These are phyloP conservation scores for Hemicentrotus pulcherrimus DNA, from an alignment of 35 echinoderm and acorn worm genomes.

Conservation along the genomic window DNA sequence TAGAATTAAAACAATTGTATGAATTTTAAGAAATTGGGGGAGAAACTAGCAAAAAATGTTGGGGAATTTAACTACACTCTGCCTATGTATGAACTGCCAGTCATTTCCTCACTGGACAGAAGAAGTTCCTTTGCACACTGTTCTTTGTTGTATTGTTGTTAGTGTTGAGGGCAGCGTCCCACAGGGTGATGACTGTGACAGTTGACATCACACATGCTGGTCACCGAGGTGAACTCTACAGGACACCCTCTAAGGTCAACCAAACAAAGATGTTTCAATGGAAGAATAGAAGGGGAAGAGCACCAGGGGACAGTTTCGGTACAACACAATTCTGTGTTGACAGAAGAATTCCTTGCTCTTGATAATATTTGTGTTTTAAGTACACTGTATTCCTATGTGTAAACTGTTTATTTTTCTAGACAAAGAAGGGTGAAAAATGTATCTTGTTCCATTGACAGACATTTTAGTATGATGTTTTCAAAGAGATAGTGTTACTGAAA, in stretches of 20 bases:
- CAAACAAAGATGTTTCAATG: not conserved
- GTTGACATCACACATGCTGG: not conserved
- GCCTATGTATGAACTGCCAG: too few species aligned
- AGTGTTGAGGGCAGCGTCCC: not conserved
- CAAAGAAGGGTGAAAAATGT: too few species aligned
- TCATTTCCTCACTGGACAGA: not conserved
- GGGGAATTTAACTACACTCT: too few species aligned
- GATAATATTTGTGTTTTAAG: not conserved
- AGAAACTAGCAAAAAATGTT: too few species aligned
- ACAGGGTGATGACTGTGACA: slow-evolving; percentile 8
- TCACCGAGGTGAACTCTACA: not conserved
- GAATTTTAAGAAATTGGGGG: too few species aligned
- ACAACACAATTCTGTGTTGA: not conserved
- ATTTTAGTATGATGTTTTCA: too few species aligned
- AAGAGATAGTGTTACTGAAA: too few species aligned
- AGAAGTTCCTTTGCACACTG: not conserved
- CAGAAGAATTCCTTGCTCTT: not conserved
- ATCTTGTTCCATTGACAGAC: too few species aligned
- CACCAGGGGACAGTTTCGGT: not conserved
- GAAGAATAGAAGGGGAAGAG: not conserved
- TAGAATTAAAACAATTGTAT: too few species aligned
- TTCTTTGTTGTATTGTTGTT: not conserved
- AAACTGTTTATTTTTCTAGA: not conserved
- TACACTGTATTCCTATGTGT: not conserved
- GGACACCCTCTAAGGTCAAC: not conserved